Evolutionary conservation across 2,113 vertebrate genomes (phyloP), one percentile per base, ranked within the genome.

Genomic region (Eclectus roratus): DNA sequence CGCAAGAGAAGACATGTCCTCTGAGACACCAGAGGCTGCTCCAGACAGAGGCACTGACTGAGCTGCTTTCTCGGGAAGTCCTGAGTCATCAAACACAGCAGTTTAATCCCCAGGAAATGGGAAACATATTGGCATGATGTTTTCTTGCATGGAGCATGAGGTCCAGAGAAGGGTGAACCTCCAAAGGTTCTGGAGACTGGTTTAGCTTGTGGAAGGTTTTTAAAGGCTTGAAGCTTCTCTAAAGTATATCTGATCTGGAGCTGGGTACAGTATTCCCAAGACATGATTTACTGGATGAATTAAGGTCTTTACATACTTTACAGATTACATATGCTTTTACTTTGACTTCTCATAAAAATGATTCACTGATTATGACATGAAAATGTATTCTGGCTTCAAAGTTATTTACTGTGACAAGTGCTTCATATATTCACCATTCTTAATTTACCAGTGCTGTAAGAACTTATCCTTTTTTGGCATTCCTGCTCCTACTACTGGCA

Each of bases 291-390:
- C 72, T 96, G 73, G 80, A 85, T 73, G 69, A 95, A 93, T 87
- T 89, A 89, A 91, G 76, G 69, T 61, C 73, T 91, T 80, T 79
- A 84, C 33, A 79, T 76, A 91, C 43, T 91, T 84, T 69, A 82
- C 37, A 87, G 73, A 94, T 87, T 87, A 85, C 37, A 70, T 24
- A 35, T 49, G 47, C 93, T 86, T 81, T 91, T 69, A 76, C 61
- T 93, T 61, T 27, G 56, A 94, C 92, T 91, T 78, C 86, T 87
- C 91, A 92, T 96, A 96, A 96, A 95, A 96, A 95, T 94, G 90
- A 97, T 92, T 95, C 82, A 94, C 13, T 72, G 88, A 80, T 89
- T 74, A 68, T 68, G 80, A 95, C 91, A 93, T 41, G 24, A 90
- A 94, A 92, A 88, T 52, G 15, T 77, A 65, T 64, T 90, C 29